Evolutionary conservation across 2,113 vertebrate genomes (phyloP).

Genomic region (Gavialis gangeticus): DNA sequence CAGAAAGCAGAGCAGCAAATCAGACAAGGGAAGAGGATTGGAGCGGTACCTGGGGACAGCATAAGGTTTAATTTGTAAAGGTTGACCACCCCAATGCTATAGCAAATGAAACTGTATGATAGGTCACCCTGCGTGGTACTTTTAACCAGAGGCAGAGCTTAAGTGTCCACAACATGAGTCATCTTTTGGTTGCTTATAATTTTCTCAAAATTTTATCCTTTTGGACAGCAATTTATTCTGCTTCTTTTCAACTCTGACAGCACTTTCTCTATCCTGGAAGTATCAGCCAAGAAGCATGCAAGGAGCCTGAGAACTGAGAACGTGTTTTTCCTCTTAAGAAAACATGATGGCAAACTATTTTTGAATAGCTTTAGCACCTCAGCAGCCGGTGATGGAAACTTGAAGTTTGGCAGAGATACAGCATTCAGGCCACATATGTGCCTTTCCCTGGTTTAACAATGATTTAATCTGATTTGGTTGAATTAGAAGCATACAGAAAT

Average conservation of each 20-base stretch:
- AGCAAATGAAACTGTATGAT: neutral
- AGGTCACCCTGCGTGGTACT: neutral
- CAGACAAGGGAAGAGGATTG: too few species aligned
- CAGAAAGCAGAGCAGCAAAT: too few species aligned
- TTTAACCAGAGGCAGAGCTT: neutral
- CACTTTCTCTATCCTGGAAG: neutral
- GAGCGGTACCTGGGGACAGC: too few species aligned
- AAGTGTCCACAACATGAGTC: neutral
- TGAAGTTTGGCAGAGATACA: neutral
- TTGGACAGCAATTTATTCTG: neutral
- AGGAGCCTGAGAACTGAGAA: neutral
- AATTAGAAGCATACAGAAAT: neutral
- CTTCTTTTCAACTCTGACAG: neutral
- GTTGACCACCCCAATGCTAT: accelerated
- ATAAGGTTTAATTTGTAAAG: too few species aligned
- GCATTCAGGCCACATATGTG: neutral
- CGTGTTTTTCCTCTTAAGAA: neutral
- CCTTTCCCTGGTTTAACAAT: neutral
- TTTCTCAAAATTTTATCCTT: neutral
- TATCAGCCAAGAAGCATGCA: neutral
- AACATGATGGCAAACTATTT: neutral
- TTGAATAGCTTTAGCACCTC: neutral
- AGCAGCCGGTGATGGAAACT: neutral
- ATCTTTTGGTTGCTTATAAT: neutral
- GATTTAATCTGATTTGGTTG: neutral